A percentile compares a stretch with the other conserved stretches of the same genome.
Conservation (phyloP, 2,797 vertebrate species). For the Chelon auratus region DNA sequence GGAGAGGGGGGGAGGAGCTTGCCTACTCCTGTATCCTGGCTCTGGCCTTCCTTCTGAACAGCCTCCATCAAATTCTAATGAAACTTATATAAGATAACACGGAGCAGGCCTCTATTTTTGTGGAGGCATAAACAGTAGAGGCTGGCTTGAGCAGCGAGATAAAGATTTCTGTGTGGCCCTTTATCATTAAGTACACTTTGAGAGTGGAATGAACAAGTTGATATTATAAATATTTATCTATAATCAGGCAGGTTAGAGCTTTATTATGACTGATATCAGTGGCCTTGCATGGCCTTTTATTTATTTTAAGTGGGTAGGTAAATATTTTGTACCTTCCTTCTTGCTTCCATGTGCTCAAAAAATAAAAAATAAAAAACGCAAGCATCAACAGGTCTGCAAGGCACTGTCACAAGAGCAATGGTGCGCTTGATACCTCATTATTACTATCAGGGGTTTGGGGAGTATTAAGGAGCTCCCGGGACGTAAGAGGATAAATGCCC, state of each 20-base stretch:
- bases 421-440: slow-evolving; percentile 54
- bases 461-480: slow-evolving; percentile 43
- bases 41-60: slow-evolving; percentile 50
- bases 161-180: background rate
- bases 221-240: background rate
- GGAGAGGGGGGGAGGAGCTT: slow-evolving; percentile 67
- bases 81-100: slow-evolving; percentile 53
- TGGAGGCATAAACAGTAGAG: background rate
- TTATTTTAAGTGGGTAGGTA: background rate
- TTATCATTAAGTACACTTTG: background rate
- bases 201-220: background rate
- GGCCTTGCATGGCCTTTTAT: background rate
- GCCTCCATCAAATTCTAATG: slow-evolving; percentile 40
- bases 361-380: background rate
- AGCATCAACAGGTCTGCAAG: slow-evolving; percentile 63
- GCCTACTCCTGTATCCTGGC: slow-evolving; percentile 59
- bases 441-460: slow-evolving; percentile 32
- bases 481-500: slow-evolving; percentile 46
- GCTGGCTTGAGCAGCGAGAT: background rate
- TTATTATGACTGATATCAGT: background rate
- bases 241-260: background rate
- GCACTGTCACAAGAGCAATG: slow-evolving; percentile 34
- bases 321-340: no score
- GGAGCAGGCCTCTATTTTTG: background rate
- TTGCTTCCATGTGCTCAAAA: no score